phyloP scores from a whole-genome alignment of 2,888 invertebrate species.

The Drosophila mimica region DNA sequence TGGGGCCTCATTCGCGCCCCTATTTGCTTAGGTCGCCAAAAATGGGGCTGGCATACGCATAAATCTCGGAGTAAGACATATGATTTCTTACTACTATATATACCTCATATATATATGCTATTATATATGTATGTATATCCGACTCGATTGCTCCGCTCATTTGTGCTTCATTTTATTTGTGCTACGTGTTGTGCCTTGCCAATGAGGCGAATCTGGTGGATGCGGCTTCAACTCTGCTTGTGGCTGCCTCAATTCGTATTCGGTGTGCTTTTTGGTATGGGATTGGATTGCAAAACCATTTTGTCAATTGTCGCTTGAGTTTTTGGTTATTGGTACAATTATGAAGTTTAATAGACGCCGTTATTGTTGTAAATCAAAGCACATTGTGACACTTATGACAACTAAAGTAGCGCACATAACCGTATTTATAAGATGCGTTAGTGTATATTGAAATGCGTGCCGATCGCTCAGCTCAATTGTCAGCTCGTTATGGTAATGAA shows the following conservation, averaged over 20 bases:
- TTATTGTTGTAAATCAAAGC: conserved; percentile 82
- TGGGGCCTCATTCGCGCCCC: conserved; percentile 71
- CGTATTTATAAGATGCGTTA: conserved; percentile 59
- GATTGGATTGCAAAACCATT: conserved; percentile 66
- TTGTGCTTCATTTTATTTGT: conserved; percentile 77
- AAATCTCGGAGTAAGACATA: conserved; percentile 77
- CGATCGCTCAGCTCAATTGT: conserved; percentile 33
- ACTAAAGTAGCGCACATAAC: conserved; percentile 82
- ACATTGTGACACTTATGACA: conserved; percentile 81
- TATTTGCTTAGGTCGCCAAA: conserved; percentile 82
- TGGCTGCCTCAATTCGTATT: conserved; percentile 29
- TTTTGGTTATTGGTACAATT: conserved; percentile 78
- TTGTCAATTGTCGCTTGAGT: conserved; percentile 59
- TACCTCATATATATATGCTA: conserved; percentile 24
- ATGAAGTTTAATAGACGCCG: conserved; percentile 80
- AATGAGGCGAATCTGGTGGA: conserved; percentile 52
- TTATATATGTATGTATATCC: conserved; percentile 44
- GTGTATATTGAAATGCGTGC: conserved; percentile 34
- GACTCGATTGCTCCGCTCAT: conserved; percentile 56
- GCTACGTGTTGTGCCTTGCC: conserved; percentile 62
- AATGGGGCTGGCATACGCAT: conserved; percentile 78
- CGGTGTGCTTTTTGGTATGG: conserved; percentile 26
- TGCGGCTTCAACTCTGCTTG: conserved; percentile 17
- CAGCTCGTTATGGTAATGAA: conserved; percentile 61
- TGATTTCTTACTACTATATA: conserved; percentile 73